These are phyloP conservation scores for Melinopterus prodromus DNA, from an alignment of 2,888 invertebrate genomes.

Conservation along the genomic window DNA sequence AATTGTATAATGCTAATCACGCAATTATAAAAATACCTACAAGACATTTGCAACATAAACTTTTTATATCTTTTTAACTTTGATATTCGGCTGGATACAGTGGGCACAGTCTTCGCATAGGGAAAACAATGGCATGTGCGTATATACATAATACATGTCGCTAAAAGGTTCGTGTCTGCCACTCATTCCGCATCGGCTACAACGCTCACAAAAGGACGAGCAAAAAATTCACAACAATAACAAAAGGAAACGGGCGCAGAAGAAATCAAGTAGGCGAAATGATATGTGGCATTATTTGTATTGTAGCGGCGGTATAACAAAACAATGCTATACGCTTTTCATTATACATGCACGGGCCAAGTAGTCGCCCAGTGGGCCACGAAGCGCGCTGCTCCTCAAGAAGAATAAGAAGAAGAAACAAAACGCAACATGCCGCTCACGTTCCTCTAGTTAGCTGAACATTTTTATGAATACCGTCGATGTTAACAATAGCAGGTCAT, in stretches of 20 bases:
- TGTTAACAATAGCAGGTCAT: constrained; percentile 56
- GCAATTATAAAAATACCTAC: no score
- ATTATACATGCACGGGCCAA: constrained; percentile 55
- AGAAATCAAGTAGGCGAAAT: constrained; percentile 22
- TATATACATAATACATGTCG: constrained; percentile 40
- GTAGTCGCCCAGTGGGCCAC: constrained; percentile 28
- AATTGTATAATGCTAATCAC: no score
- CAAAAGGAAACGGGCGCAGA: constrained; percentile 31
- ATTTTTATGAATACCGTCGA: constrained; percentile 56
- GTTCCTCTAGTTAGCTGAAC: constrained; percentile 56
- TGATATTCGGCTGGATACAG: no score
- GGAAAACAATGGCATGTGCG: constrained; percentile 24
- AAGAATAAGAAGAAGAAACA: background rate
- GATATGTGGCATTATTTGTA: constrained; percentile 57
- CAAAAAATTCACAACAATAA: constrained; percentile 46
- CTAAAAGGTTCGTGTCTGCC: constrained; percentile 33
- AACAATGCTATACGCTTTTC: constrained; percentile 51
- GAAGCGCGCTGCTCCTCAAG: background rate
- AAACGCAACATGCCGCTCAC: constrained; percentile 51
- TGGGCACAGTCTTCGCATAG: background rate
- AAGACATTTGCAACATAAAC: no score
- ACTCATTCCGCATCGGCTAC: constrained; percentile 26
- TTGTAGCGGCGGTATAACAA: constrained; percentile 41
- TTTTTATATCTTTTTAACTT: no score
- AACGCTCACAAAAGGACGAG: constrained; percentile 25